Conservation (phyloP, 2,113 vertebrate species). For the Dicerorhinus sumatrensis region DNA sequence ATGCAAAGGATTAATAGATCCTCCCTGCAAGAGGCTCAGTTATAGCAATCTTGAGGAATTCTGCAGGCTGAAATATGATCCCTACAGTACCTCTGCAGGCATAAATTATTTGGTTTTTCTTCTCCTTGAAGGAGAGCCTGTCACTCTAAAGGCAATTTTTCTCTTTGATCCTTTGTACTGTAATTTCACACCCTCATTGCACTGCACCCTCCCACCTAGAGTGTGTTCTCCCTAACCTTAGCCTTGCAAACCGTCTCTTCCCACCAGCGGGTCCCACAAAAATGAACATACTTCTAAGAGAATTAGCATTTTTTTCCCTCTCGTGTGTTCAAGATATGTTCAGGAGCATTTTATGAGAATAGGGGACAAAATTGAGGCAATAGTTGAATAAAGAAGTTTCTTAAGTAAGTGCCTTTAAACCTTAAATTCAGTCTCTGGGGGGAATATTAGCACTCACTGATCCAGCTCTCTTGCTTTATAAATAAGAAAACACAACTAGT, state of each 20-base stretch:
- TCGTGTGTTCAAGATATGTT: background rate
- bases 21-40: constrained; percentile 65
- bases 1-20: constrained; percentile 79
- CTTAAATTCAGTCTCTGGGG: background rate
- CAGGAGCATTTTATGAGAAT: background rate
- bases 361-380: background rate
- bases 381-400: background rate
- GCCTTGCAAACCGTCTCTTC: background rate
- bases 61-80: constrained; percentile 80
- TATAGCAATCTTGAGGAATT: constrained; percentile 78
- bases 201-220: background rate
- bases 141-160: constrained; percentile 79
- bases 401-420: background rate
- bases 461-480: background rate
- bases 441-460: background rate
- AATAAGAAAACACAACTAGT: background rate
- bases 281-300: background rate
- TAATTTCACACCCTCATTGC: constrained; percentile 72
- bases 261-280: background rate
- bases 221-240: background rate
- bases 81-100: constrained; percentile 57
- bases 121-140: constrained; percentile 80
- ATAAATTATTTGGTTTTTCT: constrained; percentile 82
- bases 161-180: constrained; percentile 76
- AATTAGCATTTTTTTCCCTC: background rate